These are phyloP conservation scores for Crypturellus tataupa DNA, from an alignment of 2,797 vertebrate genomes.

Conservation along the genomic window DNA sequence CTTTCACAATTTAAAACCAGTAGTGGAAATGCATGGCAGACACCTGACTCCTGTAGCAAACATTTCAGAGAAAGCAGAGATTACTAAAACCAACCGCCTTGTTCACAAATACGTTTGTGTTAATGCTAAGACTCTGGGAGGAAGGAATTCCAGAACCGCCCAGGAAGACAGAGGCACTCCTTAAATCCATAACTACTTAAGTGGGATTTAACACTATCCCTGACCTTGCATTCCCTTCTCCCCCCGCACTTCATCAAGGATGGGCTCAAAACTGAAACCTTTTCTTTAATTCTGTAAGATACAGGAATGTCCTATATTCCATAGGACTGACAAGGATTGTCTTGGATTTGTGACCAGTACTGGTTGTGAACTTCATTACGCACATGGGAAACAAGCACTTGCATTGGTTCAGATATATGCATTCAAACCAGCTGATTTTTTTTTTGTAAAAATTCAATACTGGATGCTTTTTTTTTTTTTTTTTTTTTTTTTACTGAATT, in stretches of 20 bases:
- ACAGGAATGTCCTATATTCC: neutral
- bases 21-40: neutral
- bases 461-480: neutral
- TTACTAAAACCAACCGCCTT: neutral
- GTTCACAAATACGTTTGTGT: neutral
- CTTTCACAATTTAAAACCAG: neutral
- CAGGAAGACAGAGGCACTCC: neutral
- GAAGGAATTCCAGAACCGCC: neutral
- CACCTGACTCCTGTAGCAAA: neutral
- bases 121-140: rapidly evolving
- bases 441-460: neutral
- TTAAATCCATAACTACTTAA: neutral
- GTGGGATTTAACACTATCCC: neutral
- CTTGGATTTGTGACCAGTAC: neutral
- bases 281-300: neutral
- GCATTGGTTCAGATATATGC: neutral
- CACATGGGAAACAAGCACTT: neutral
- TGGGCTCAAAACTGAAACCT: neutral
- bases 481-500: neutral
- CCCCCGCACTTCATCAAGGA: neutral
- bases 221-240: neutral
- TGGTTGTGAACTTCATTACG: neutral
- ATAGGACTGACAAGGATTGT: neutral
- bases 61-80: neutral
- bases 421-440: neutral